These are phyloP conservation scores for Coremacera marginata DNA, from an alignment of 2,888 invertebrate genomes.

Conservation along the genomic window DNA sequence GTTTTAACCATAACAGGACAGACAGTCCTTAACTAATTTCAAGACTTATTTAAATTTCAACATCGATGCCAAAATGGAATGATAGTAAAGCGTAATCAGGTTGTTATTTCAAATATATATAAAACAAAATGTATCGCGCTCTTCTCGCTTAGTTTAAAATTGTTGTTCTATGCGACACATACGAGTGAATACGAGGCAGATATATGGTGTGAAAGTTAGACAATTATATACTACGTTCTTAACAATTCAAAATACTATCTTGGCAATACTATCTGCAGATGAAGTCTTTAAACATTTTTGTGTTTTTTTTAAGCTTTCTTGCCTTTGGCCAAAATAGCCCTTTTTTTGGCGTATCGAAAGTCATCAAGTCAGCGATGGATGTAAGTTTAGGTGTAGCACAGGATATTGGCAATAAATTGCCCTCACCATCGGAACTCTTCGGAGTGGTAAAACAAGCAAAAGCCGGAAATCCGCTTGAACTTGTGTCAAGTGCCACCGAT, in stretches of 20 bases:
- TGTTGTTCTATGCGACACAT: no score
- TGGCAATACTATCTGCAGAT: not conserved
- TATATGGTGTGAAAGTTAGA: no score
- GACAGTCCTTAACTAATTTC: not conserved
- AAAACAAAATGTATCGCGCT: not conserved
- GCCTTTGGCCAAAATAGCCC: conserved; percentile 18
- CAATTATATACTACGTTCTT: no score
- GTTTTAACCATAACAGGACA: not conserved
- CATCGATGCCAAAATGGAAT: not conserved
- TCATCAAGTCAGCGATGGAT: conserved; percentile 52
- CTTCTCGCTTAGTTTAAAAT: not conserved
- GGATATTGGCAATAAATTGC: conserved; percentile 51
- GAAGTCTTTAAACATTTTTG: not conserved
- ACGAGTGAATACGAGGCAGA: no score
- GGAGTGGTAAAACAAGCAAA: conserved; percentile 63
- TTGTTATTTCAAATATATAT: not conserved
- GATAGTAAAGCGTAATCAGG: not conserved
- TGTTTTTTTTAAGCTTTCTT: conserved; percentile 4
- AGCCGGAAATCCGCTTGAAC: conserved; percentile 66
- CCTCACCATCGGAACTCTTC: conserved; percentile 58
- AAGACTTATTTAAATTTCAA: conserved; percentile 3
- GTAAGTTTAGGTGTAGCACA: conserved; percentile 55
- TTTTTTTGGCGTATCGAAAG: conserved; percentile 46
- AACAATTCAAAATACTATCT: not conserved
- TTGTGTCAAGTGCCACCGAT: conserved; percentile 60